Evolutionary conservation across 1,140 invertebrate genomes (phyloP).

Genomic region (Catajapyx aquilonaris): DNA sequence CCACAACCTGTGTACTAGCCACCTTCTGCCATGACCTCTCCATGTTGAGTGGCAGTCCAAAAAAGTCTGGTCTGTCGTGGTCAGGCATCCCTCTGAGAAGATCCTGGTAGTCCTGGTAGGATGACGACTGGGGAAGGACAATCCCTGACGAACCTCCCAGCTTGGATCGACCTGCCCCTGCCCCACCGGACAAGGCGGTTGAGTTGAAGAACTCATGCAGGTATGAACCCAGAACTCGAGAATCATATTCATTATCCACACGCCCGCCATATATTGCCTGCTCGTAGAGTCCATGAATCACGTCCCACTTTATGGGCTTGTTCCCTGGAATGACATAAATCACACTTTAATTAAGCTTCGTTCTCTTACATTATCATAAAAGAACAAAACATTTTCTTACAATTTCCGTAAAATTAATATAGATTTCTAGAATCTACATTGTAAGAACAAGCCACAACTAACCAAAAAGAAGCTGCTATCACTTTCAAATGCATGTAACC

Average conservation of each 20-base stretch:
- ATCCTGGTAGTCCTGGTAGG: slow-evolving; percentile 33
- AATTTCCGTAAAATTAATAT: too few relatives aligned
- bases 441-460: too few relatives aligned
- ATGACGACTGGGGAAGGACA: slow-evolving; percentile 25
- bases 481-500: too few relatives aligned
- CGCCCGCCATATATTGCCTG: slow-evolving; percentile 73
- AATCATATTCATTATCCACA: slow-evolving; percentile 61
- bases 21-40: slow-evolving; percentile 52
- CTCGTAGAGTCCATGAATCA: slow-evolving; percentile 56
- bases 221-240: slow-evolving; percentile 47
- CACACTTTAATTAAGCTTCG: too few relatives aligned
- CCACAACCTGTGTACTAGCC: slow-evolving; percentile 35
- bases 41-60: slow-evolving; percentile 64
- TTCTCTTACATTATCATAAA: too few relatives aligned
- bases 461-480: too few relatives aligned
- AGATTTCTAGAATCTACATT: too few relatives aligned
- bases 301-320: slow-evolving; percentile 39
- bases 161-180: slow-evolving; percentile 29
- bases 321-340: not conserved
- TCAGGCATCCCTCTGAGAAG: slow-evolving; percentile 40
- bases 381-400: too few relatives aligned
- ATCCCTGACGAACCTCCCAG: slow-evolving; percentile 29
- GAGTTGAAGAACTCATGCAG: slow-evolving; percentile 45
- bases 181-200: slow-evolving; percentile 24
- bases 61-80: slow-evolving; percentile 40